Conservation (phyloP, 1,140 invertebrate species). For the Drosophila sechellia region DNA sequence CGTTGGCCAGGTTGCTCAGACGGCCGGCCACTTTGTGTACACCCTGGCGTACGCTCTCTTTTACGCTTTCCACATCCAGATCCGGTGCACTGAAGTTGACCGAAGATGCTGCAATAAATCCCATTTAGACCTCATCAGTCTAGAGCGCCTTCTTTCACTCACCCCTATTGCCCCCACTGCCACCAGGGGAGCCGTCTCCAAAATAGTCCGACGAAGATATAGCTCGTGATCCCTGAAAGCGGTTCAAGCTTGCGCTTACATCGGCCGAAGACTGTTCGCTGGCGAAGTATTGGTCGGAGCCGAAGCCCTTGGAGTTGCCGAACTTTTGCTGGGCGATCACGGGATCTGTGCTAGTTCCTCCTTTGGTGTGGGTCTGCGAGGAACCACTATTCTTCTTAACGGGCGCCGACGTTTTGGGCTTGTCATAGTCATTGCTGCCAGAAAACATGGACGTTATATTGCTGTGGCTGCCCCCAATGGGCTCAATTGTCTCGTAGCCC, state of each 20-base stretch:
- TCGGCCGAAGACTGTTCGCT: slow-evolving; percentile 86
- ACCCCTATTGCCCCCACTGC: slow-evolving; percentile 50
- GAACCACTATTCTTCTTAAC: slow-evolving; percentile 4
- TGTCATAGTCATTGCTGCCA: slow-evolving; percentile 51
- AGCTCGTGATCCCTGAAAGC: slow-evolving; percentile 95
- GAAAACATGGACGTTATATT: slow-evolving; percentile 83
- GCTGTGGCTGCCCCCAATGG: slow-evolving; percentile 71
- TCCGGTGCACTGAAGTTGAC: slow-evolving; percentile 85
- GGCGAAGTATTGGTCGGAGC: slow-evolving; percentile 97
- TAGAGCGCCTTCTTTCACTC: not conserved
- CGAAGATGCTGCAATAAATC: slow-evolving; percentile 38
- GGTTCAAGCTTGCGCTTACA: slow-evolving; percentile 77
- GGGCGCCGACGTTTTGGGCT: slow-evolving; percentile 43
- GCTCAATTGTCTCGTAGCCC: slow-evolving; percentile 83
- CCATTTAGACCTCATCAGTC: not conserved
- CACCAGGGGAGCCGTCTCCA: slow-evolving; percentile 86
- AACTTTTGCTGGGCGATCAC: slow-evolving; percentile 96
- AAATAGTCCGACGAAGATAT: slow-evolving; percentile 99
- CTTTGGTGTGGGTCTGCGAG: slow-evolving; percentile 47
- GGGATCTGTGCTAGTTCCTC: slow-evolving; percentile 46
- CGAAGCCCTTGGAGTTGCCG: slow-evolving; percentile 98
- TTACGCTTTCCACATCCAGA: slow-evolving; percentile 93
- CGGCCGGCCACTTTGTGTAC: slow-evolving; percentile 98
- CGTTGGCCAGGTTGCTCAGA: slow-evolving; percentile 96
- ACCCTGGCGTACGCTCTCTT: slow-evolving; percentile 97